A percentile compares a stretch with the other conserved stretches of the same genome.
These are phyloP conservation scores for Sycophila texana DNA, from an alignment of 2,888 invertebrate species.

Conservation along the genomic window DNA sequence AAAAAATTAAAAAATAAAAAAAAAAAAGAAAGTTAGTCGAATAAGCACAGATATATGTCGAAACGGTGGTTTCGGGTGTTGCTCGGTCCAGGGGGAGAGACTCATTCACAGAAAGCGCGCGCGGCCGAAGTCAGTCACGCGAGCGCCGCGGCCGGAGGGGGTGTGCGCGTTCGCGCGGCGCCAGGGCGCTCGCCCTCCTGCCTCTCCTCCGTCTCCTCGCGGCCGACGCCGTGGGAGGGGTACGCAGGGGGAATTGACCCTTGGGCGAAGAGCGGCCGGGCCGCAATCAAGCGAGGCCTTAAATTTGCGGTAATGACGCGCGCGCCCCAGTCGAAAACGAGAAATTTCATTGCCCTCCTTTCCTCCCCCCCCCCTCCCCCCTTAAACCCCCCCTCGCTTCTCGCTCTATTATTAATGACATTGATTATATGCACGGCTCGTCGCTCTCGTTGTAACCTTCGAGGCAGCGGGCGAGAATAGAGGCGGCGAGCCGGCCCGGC, in stretches of 20 bases:
- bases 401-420: constrained; percentile 44
- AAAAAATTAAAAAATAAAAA: no score
- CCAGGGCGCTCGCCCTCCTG: background rate
- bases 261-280: background rate
- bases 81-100: constrained; percentile 42
- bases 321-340: constrained; percentile 16
- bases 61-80: background rate
- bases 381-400: background rate
- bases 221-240: background rate
- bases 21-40: no score
- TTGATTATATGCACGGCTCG: constrained; percentile 40
- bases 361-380: constrained; percentile 13
- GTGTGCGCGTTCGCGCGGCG: constrained; percentile 58
- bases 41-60: no score
- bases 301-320: constrained; percentile 50
- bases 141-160: constrained; percentile 63
- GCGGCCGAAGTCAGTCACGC: constrained; percentile 67
- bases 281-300: constrained; percentile 41
- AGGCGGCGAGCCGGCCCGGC: background rate
- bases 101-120: constrained; percentile 73
- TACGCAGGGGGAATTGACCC: constrained; percentile 19
- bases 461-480: background rate
- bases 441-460: constrained; percentile 32
- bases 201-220: background rate
- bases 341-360: constrained; percentile 35